Evolutionary conservation across 2,797 vertebrate genomes (phyloP).

Genomic region (Melanotaenia boesemani): DNA sequence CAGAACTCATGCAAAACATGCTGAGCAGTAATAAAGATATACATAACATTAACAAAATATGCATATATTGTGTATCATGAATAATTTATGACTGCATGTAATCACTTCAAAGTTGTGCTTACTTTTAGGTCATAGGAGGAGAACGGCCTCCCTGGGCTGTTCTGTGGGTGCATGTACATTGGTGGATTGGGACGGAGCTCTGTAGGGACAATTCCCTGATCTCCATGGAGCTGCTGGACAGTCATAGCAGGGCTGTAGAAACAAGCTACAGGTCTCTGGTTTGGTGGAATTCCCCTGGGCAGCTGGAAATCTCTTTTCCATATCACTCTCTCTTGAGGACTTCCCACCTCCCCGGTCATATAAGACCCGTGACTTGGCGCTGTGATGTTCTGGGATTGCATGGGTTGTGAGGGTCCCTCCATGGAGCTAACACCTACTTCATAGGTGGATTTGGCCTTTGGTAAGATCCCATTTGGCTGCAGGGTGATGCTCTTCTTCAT

Average conservation of each 20-base stretch:
- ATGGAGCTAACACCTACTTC: conserved; percentile 84
- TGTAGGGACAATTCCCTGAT: conserved; percentile 56
- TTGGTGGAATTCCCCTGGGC: conserved; percentile 77
- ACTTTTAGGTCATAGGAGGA: conserved; percentile 92
- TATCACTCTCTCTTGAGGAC: conserved; percentile 80
- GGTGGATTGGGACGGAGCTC: conserved; percentile 84
- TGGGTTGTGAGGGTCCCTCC: conserved; percentile 66
- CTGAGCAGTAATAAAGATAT: conserved; percentile 29
- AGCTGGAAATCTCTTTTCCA: conserved; percentile 83
- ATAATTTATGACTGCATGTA: conserved; percentile 45
- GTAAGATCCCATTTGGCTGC: conserved; percentile 89
- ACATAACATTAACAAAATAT: conserved; percentile 37
- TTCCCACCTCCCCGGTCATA: conserved; percentile 71
- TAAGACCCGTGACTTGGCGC: conserved; percentile 72
- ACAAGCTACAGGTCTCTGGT: conserved; percentile 88
- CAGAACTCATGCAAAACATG: conserved; percentile 37
- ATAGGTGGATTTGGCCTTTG: conserved; percentile 90
- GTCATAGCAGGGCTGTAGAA: conserved; percentile 82
- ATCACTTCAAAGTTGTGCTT: conserved; percentile 47
- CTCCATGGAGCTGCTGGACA: conserved; percentile 77
- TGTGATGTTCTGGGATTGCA: conserved; percentile 72
- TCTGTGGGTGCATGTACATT: conserved; percentile 88
- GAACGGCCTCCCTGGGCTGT: conserved; percentile 86
- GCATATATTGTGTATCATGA: conserved; percentile 42
- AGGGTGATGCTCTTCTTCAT: conserved; percentile 83